These are phyloP conservation scores for Myocastor coypus DNA, from an alignment of 2,113 vertebrate species.

Conservation along the genomic window DNA sequence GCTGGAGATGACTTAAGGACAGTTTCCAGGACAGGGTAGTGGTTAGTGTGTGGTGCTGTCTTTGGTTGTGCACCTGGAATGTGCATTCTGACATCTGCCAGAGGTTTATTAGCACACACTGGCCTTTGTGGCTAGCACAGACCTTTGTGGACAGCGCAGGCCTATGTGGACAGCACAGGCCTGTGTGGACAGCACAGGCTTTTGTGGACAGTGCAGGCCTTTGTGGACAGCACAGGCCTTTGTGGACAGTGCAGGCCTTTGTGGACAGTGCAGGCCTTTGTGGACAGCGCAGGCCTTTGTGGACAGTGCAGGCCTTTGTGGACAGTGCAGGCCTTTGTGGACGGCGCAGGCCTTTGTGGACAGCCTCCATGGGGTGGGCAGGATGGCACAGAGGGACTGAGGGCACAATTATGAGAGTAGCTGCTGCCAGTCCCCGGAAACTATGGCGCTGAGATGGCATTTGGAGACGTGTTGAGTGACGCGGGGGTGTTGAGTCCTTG, in stretches of 20 bases:
- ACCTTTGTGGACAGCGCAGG: no score
- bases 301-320: no score
- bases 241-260: no score
- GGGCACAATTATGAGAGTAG: rapidly evolving
- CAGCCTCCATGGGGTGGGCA: rapidly evolving
- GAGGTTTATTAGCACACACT: neutral
- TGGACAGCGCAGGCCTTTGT: no score
- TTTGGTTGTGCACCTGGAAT: neutral
- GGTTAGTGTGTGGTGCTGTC: neutral
- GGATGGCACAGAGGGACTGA: neutral
- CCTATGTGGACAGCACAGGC: no score
- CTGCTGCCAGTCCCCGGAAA: neutral
- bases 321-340: no score
- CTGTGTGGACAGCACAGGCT: no score
- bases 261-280: no score
- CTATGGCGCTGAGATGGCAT: neutral
- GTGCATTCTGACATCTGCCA: no score
- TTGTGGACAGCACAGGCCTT: no score
- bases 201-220: no score
- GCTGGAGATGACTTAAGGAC: rapidly evolving
- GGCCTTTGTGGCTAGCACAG: neutral
- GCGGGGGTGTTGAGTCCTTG: neutral
- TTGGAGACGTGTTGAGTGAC: neutral
- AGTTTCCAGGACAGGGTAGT: no score
- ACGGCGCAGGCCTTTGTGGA: neutral